Conservation (phyloP, 1,140 invertebrate species). For the silkworm (Bombyx mori) region DNA sequence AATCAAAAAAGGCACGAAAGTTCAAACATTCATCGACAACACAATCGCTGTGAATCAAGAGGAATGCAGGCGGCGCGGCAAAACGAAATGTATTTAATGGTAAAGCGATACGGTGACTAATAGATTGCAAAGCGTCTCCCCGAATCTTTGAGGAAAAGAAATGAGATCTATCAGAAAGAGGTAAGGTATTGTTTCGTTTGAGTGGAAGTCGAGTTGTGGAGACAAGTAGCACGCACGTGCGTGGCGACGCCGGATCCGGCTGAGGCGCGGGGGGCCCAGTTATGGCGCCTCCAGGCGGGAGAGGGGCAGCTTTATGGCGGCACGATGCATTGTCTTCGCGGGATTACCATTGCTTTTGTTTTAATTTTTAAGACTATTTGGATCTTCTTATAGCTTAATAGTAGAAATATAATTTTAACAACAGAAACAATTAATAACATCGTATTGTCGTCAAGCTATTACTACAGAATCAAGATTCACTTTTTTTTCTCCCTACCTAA, state of each 20-base stretch:
- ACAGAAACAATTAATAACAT: no score
- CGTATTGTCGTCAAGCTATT: no score
- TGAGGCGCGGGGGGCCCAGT: constrained; percentile 16
- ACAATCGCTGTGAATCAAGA: constrained; percentile 37
- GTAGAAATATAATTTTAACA: no score
- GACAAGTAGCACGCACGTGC: constrained; percentile 61
- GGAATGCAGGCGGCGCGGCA: constrained; percentile 33
- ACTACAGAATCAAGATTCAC: no score
- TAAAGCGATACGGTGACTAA: constrained; percentile 46
- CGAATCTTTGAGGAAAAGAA: constrained; percentile 17
- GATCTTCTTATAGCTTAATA: no score
- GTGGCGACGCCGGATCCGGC: constrained; percentile 32
- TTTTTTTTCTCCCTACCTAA: no score
- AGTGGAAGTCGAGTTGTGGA: constrained; percentile 23
- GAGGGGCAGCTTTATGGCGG: constrained; percentile 42
- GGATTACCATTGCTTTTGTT: constrained; percentile 49
- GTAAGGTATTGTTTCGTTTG: constrained; percentile 38
- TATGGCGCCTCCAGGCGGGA: constrained; percentile 57
- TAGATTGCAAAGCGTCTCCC: constrained; percentile 31
- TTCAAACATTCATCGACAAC: constrained; percentile 58
- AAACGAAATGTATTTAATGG: constrained; percentile 48
- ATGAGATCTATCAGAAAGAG: constrained; percentile 29
- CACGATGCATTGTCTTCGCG: constrained; percentile 38
- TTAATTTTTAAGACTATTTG: constrained; percentile 35
- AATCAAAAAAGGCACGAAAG: constrained; percentile 66